phyloP scores from a whole-genome alignment of 2,113 vertebrate species.

The Scortum barcoo region DNA sequence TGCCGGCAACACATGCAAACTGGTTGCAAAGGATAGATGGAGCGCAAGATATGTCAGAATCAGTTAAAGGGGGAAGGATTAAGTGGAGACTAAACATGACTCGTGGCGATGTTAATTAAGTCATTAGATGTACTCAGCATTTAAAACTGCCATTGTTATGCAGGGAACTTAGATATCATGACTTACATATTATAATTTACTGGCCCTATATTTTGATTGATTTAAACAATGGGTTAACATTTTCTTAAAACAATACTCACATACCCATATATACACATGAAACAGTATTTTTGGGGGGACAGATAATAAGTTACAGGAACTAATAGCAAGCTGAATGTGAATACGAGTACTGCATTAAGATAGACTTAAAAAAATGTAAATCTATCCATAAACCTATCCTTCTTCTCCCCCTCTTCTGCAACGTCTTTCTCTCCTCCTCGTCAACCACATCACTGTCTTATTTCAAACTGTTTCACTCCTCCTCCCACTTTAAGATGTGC shows the following conservation, averaged over 20 bases:
- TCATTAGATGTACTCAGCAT: slow-evolving; percentile 3
- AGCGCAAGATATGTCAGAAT: slow-evolving; percentile 6
- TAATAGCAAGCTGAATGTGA: neutral
- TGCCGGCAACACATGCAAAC: slow-evolving; percentile 14
- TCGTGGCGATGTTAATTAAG: neutral
- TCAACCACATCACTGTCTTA: neutral
- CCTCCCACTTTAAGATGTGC: neutral
- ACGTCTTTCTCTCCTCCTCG: neutral
- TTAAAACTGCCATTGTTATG: too few relatives aligned
- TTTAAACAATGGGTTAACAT: neutral
- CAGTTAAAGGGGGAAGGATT: slow-evolving; percentile 2
- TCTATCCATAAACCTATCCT: too few relatives aligned
- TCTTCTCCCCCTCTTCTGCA: neutral
- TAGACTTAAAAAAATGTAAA: neutral
- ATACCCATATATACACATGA: too few relatives aligned
- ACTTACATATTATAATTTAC: neutral
- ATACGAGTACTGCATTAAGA: neutral
- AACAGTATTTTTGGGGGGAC: too few relatives aligned
- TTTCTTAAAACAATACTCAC: neutral
- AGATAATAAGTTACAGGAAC: neutral
- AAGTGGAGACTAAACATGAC: slow-evolving; percentile 3
- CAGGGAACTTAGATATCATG: too few relatives aligned
- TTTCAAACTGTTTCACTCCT: slow-evolving; percentile 1
- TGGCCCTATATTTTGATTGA: neutral
- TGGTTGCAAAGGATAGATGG: slow-evolving; percentile 8